phyloP scores from a whole-genome alignment of 2,113 vertebrate species.

The Megaptera novaeangliae region DNA sequence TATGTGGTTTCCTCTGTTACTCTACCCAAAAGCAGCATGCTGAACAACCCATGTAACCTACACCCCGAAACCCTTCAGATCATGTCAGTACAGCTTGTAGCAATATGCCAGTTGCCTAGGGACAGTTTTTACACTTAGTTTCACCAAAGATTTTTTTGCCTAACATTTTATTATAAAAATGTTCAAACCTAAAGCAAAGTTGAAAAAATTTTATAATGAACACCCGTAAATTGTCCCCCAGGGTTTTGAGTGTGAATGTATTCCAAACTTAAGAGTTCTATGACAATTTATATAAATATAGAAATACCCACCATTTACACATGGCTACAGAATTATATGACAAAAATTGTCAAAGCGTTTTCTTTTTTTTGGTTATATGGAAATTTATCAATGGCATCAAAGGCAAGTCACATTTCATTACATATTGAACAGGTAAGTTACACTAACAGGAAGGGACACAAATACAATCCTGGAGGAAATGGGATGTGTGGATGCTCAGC shows the following conservation, averaged over 20 bases:
- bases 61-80: neutral
- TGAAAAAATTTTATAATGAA: neutral
- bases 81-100: neutral
- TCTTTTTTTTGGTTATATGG: neutral
- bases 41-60: accelerated
- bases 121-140: neutral
- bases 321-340: neutral
- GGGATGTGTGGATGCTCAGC: neutral
- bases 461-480: neutral
- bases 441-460: neutral
- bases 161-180: neutral
- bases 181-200: neutral
- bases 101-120: neutral
- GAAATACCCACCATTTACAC: neutral
- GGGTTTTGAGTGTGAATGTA: neutral
- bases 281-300: neutral
- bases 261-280: neutral
- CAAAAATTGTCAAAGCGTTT: neutral
- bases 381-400: neutral
- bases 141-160: neutral
- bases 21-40: neutral
- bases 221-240: neutral
- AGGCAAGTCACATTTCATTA: neutral
- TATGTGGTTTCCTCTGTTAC: neutral
- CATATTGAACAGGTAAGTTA: neutral